These are phyloP conservation scores for Stercorarius parasiticus DNA, from an alignment of 2,113 vertebrate species.

Conservation along the genomic window DNA sequence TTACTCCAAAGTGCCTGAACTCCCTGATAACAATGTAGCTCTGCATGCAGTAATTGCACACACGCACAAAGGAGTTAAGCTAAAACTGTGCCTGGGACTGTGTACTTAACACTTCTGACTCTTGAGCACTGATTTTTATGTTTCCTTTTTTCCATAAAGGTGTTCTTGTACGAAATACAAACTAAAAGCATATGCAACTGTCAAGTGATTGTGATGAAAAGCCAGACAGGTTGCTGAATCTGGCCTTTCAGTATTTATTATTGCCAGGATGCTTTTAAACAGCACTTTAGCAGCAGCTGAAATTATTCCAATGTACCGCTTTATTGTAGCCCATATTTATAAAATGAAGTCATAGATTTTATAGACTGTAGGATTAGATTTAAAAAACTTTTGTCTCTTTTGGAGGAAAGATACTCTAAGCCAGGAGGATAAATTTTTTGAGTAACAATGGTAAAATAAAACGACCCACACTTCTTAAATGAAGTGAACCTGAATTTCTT, in stretches of 20 bases:
- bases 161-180: neutral
- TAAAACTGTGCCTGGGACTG: neutral
- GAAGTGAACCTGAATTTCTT: neutral
- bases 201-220: constrained; percentile 7
- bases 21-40: neutral
- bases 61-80: neutral
- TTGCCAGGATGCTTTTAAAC: constrained; percentile 27
- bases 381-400: neutral
- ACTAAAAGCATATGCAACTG: neutral
- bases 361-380: neutral
- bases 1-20: neutral
- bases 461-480: neutral
- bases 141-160: neutral
- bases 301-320: constrained; percentile 19
- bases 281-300: constrained; percentile 26
- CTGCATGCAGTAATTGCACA: neutral
- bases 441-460: neutral
- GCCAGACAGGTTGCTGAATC: constrained; percentile 1
- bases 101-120: neutral
- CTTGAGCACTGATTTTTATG: neutral
- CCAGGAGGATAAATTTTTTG: neutral
- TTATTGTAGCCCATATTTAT: neutral
- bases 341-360: constrained; percentile 18
- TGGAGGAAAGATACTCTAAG: neutral
- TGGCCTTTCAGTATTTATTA: constrained; percentile 4